Base-by-base conservation (phyloP, 2,888 invertebrate genomes). In the Ariolimax columbianus region DNA sequence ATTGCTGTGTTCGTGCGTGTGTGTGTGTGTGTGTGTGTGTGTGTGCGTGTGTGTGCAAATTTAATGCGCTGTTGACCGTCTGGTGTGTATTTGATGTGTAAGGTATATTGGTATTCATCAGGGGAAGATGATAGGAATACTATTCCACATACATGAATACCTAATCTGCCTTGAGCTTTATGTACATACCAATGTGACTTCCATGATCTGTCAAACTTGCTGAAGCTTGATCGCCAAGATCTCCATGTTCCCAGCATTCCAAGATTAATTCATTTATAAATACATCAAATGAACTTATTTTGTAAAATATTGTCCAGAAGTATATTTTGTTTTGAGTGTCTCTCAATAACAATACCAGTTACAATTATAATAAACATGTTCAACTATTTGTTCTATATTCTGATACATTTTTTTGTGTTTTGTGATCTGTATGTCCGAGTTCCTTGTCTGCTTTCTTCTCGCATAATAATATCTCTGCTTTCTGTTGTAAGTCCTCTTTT, bases 171-270 rank as follows among this genome's bases (percentile, higher is more conserved):
- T 66, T 66, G 30, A 30, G 66, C 23, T 19, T 14, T 66, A 66
- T 66, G 66, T 66, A 66, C 66, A 66, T 66, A 66, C n/a, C 33
- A 66, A 66, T 30, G 3, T 33, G 33, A 66, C 66, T 66, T 66
- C 66, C 66, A 66, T 66, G 30, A 30, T 30, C n/a, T 6, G 9
- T 66, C 4, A 4, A 66, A 66, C 7, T 30, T 38, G 70, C 38
- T 70, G 36, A 36, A 19, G 23, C 38, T 36, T 70, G n/a, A 2
- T 70, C n/a, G 26, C 23, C 11, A 3, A 38, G 19, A 70, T 36
- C 38, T 23, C 38, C 38, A 70, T 23, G 17, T 38, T 23, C 38
- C 38, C 26, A 40, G 40, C 72, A 72, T 72, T 72, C 72, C 72
- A 72, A 11, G 40, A 72, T 72, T 4, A 72, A 36, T 33, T 36